Conservation (phyloP, 2,888 invertebrate genomes). For the Tupiocoris notatus region DNA sequence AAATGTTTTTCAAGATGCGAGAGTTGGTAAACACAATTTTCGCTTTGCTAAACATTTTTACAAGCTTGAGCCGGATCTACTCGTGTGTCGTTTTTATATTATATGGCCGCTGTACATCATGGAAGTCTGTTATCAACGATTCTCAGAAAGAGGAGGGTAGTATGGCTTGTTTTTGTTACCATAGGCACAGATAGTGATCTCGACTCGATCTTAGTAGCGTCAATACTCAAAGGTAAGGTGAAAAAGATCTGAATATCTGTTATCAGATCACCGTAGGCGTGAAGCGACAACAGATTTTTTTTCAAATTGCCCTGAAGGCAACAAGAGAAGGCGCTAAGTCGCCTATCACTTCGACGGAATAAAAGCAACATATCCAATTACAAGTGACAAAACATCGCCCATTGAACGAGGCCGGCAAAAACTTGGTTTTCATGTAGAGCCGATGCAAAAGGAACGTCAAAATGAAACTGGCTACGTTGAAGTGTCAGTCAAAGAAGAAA, state of each 20-base stretch:
- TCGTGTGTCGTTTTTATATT: neutral
- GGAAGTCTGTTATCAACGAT: no score
- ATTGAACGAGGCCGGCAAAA: neutral
- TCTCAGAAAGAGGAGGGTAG: no score
- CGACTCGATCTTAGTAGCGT: no score
- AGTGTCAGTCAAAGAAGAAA: neutral
- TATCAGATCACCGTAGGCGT: neutral
- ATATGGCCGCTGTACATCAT: no score
- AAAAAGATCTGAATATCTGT: neutral
- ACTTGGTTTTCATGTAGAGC: neutral
- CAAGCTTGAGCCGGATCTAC: neutral
- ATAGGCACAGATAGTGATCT: no score
- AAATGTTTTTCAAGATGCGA: no score
- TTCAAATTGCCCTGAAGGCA: neutral
- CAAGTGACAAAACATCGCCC: constrained; percentile 15
- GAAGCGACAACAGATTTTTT: neutral
- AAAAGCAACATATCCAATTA: constrained; percentile 4
- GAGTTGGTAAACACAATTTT: no score
- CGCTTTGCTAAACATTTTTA: no score
- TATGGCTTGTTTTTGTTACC: no score
- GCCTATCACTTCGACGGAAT: neutral
- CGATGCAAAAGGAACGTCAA: neutral
- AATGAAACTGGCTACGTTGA: constrained; percentile 23
- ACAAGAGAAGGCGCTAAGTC: no score
- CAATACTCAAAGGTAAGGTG: no score